Evolutionary conservation across 1,140 invertebrate species (phyloP).

Genomic region (Bombus polaris): DNA sequence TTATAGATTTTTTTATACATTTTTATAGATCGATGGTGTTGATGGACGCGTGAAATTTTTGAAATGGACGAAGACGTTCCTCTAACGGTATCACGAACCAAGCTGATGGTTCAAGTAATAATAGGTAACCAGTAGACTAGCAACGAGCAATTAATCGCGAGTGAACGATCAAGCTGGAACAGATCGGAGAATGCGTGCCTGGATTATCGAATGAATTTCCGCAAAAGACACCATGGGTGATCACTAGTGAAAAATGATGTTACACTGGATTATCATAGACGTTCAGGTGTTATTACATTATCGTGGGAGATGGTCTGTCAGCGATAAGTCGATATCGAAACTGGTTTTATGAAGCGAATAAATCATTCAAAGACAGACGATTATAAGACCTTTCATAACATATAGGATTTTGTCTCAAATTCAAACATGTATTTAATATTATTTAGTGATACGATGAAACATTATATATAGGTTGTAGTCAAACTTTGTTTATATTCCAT

Average conservation of each 20-base stretch:
- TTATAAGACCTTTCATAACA: not conserved
- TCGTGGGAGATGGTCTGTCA: not conserved
- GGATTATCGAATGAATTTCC: not conserved
- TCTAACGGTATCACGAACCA: conserved; percentile 4
- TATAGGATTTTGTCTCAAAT: not conserved
- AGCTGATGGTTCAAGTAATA: not conserved
- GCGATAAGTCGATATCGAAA: not conserved
- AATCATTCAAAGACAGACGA: not conserved
- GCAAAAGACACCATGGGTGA: not conserved
- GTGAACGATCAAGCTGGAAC: not conserved
- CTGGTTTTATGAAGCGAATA: not conserved
- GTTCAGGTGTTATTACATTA: not conserved
- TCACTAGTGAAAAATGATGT: not conserved
- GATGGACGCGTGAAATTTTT: not conserved
- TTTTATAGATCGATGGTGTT: too few species aligned
- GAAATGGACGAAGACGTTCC: not conserved
- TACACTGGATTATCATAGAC: not conserved
- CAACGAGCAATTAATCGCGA: conserved; percentile 1
- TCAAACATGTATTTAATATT: too few species aligned
- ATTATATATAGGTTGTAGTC: too few species aligned
- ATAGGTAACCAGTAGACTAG: not conserved
- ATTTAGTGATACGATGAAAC: too few species aligned
- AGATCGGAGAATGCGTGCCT: not conserved
- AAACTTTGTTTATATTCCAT: too few species aligned
- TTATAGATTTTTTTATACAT: too few species aligned